Base-by-base conservation (phyloP, 2,113 vertebrate species). In the Charina bottae region DNA sequence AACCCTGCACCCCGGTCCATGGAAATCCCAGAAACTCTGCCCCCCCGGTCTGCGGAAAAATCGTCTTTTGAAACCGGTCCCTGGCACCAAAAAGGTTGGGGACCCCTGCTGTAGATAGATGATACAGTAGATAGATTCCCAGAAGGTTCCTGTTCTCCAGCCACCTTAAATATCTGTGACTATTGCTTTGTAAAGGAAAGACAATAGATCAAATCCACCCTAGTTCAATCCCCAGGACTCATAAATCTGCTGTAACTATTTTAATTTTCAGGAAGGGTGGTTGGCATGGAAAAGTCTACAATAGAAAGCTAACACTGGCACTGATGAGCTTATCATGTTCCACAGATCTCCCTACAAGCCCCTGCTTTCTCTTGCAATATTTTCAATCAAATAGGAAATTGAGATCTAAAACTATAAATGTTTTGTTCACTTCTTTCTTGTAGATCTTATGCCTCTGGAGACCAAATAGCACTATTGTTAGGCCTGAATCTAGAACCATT, bases 331-430 rank as follows among this genome's bases (percentile, higher is more conserved):
- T 54, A 58, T 90, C 10, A 55, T 21, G 21, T 58, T 54, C 54
- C 53, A 28, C 2, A n/a, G 19, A 19, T 62, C 17, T 26, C 19
- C 24, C 1, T 11, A 78, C 17, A 17, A 59, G 37, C 19, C 19
- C 33, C 21, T 56, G 23, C 60, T 46, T 64, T n/a, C 91, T 94
- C 87, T 72, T 92, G 83, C 87, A 0, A 0, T 90, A 84, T 86
- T 90, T 91, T 93, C 95, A 96, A 88, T 94, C 93, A 90, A 94
- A 93, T 94, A 95, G 59, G 6, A 11, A 54, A 24, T 33, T 21
- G 19, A 19, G 54, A 8, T 26, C 13, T 33, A 46, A 92, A 26
- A 60, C 19, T 23, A 42, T 37, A 42, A 26, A 56, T 9, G 2
- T 90, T 84, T 23, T 86, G 26, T 6, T 28, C 28, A 26, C 56